phyloP scores from a whole-genome alignment of 2,888 invertebrate species.

The Nezara viridula region DNA sequence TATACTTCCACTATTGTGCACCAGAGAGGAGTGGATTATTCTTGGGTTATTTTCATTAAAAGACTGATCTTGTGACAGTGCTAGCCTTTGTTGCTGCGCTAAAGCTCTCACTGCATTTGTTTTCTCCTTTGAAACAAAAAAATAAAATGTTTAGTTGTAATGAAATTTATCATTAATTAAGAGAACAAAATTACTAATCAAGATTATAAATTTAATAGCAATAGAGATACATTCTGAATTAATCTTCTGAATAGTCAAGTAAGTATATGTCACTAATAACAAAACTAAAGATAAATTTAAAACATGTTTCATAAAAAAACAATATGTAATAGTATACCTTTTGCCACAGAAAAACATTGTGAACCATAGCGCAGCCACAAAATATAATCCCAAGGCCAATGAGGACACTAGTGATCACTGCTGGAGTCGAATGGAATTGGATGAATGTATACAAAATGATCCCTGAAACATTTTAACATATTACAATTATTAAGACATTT shows the following conservation, averaged over 20 bases:
- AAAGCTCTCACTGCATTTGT: slow-evolving; percentile 83
- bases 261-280: not conserved
- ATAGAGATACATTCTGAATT: not conserved
- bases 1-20: slow-evolving; percentile 62
- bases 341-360: slow-evolving; percentile 96
- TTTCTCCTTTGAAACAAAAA: slow-evolving; percentile 75
- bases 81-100: slow-evolving; percentile 69
- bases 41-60: slow-evolving; percentile 58
- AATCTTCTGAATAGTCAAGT: not conserved
- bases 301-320: not conserved
- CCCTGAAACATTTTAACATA: slow-evolving; percentile 73
- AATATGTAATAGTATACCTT: slow-evolving; percentile 70
- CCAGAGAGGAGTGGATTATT: slow-evolving; percentile 55
- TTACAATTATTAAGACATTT: not conserved
- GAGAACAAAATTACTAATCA: not conserved
- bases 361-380: slow-evolving; percentile 93
- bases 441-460: slow-evolving; percentile 93
- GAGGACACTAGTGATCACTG: slow-evolving; percentile 90
- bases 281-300: not conserved
- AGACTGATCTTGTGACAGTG: slow-evolving; percentile 64
- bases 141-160: not conserved
- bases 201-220: not conserved
- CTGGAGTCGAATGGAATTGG: slow-evolving; percentile 92
- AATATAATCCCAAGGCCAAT: slow-evolving; percentile 93
- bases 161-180: not conserved